Evolutionary conservation across 2,797 vertebrate species (phyloP).

Genomic region (Hippocampus kuda): DNA sequence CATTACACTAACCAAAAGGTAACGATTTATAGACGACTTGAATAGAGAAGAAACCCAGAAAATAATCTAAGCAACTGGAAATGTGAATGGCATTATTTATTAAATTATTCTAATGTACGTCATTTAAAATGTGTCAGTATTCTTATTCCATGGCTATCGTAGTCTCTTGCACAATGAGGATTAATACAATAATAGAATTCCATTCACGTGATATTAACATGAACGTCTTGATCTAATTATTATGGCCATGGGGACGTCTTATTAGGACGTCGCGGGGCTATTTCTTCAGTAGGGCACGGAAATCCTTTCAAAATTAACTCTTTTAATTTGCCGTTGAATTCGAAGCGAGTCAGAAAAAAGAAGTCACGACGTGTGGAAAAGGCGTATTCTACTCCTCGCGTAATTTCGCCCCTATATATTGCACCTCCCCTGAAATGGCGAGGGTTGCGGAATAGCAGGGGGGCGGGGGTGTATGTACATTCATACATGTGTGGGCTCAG

Average conservation of each 20-base stretch:
- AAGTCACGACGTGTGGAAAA: neutral
- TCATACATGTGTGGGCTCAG: neutral
- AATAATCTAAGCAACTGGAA: neutral
- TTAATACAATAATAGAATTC: neutral
- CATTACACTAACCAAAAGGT: neutral
- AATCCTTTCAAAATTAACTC: neutral
- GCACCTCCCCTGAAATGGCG: slow-evolving; percentile 23
- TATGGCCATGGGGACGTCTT: neutral
- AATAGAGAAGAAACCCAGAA: neutral
- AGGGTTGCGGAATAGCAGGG: neutral
- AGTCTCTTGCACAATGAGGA: neutral
- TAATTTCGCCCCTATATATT: slow-evolving; percentile 34
- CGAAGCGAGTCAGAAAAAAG: neutral
- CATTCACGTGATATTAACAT: neutral
- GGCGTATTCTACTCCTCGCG: neutral
- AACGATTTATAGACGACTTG: no score
- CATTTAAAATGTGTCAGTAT: neutral
- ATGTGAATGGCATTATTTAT: neutral
- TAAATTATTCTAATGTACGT: neutral
- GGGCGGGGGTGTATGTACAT: neutral
- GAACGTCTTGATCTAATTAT: neutral
- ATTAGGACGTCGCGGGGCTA: neutral
- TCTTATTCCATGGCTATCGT: neutral
- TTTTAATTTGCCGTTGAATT: neutral
- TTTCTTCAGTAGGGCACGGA: neutral